Evolutionary conservation across 2,113 vertebrate species (phyloP).

Genomic region (Asarcornis scutulata): DNA sequence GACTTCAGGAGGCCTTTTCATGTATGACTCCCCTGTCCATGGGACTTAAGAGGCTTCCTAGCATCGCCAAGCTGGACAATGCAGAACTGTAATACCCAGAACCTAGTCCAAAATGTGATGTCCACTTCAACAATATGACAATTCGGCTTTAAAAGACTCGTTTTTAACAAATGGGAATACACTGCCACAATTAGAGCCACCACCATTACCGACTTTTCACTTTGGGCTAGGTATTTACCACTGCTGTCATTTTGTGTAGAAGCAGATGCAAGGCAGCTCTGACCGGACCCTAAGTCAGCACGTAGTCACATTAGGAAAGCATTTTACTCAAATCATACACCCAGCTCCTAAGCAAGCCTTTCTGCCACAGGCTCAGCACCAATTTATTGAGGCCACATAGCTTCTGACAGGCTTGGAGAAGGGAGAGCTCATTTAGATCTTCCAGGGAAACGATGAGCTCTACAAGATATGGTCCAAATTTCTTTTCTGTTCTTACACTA

Average conservation of each 20-base stretch:
- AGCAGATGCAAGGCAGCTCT: not conserved
- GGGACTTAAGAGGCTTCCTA: not conserved
- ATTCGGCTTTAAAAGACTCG: not conserved
- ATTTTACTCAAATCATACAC: not conserved
- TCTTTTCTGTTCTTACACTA: not conserved
- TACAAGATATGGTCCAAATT: not conserved
- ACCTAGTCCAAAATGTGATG: not conserved
- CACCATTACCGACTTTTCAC: not conserved
- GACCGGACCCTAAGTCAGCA: fast-evolving
- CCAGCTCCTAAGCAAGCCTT: not conserved
- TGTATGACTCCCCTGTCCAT: fast-evolving
- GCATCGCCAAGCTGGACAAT: not conserved
- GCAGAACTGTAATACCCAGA: not conserved
- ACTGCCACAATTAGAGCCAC: not conserved
- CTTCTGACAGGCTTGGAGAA: not conserved
- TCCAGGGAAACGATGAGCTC: not conserved
- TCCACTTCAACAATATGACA: not conserved
- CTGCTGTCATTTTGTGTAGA: not conserved
- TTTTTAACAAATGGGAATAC: not conserved
- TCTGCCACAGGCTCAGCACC: not conserved
- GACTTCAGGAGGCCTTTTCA: not conserved
- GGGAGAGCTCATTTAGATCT: not conserved
- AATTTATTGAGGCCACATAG: not conserved
- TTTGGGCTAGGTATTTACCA: not conserved
- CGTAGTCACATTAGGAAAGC: not conserved